Percentiles rank a stretch among this genome's conserved stretches.
Conservation (phyloP, 2,888 invertebrate genomes). For the Craniophora ligustri region DNA sequence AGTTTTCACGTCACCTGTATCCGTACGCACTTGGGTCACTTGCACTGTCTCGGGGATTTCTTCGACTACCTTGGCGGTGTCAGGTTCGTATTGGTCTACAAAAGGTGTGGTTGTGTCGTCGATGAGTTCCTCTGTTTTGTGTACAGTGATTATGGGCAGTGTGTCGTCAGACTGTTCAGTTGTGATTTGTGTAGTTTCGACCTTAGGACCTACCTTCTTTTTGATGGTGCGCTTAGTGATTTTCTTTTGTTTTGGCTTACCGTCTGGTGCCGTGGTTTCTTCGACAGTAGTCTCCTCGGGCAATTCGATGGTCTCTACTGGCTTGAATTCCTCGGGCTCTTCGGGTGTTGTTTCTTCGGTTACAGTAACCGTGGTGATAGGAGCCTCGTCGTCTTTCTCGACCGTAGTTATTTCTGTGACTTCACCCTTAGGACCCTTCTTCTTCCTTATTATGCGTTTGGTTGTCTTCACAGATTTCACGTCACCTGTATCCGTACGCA, state of each 20-base stretch:
- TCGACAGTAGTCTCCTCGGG: slow-evolving; percentile 8
- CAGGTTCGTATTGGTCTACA: slow-evolving; percentile 27
- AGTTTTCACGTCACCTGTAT: slow-evolving; percentile 58
- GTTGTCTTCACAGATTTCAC: slow-evolving; percentile 6
- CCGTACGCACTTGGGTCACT: slow-evolving; percentile 48
- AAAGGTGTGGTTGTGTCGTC: slow-evolving; percentile 48
- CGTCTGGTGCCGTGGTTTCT: slow-evolving; percentile 4
- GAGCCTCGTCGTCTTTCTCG: slow-evolving; percentile 7
- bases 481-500: slow-evolving; percentile 5
- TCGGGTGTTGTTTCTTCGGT: slow-evolving; percentile 1
- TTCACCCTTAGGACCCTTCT: slow-evolving; percentile 3
- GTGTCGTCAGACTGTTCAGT: slow-evolving; percentile 4
- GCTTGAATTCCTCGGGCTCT: neutral
- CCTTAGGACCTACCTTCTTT: slow-evolving; percentile 26
- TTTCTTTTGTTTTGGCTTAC: slow-evolving; percentile 7
- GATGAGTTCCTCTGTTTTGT: slow-evolving; percentile 39
- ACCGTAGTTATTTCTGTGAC: slow-evolving; percentile 8
- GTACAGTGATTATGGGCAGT: slow-evolving; percentile 1
- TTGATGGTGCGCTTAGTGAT: slow-evolving; percentile 1
- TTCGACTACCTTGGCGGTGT: slow-evolving; percentile 34
- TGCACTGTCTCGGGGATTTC: slow-evolving; percentile 49
- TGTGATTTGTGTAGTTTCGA: slow-evolving; percentile 7
- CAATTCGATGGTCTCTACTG: neutral
- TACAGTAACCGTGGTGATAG: neutral
- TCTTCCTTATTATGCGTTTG: slow-evolving; percentile 58